Evolutionary conservation across 2,113 vertebrate species (phyloP), one percentile per base, ranked within the genome.

Genomic region (Thalassoma bifasciatum): DNA sequence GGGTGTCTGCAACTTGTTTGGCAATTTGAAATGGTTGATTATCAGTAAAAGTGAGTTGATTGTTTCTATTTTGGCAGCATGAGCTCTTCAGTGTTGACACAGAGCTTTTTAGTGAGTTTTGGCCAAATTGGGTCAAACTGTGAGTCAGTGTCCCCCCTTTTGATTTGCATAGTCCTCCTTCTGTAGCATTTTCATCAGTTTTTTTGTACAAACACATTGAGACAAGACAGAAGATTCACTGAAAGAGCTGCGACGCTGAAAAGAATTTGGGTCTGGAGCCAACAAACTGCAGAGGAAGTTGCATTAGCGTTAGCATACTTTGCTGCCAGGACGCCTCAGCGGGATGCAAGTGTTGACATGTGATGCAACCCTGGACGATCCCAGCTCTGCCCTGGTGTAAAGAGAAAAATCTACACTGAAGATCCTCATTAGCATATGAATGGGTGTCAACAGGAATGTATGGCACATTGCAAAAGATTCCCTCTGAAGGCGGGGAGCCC

Each of bases 371-470:
- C 68, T 49, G 79, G 75, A 88, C 50, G 58, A 91, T 89, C 84
- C 44, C 75, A 21, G 72, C 71, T 44, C 70, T 59, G 83, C 54
- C 30, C 13, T 34, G 61, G 69, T 57, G 75, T 74, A 81, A 85
- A 90, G 49, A 79, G 83, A 85, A 87, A 90, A 89, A 90, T 75
- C 81, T 59, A 79, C 82, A 82, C 14, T 22, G 82, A 89, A 77
- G 34, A 82, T 87, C 77, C 67, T 74, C 57, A 92, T 92, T 91
- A 83, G 10, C 91, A 92, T 89, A 72, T 87, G 86, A 92, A 92
- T 88, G 79, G 53, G 49, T 21, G 71, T 87, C 89, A 88, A 67
- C 77, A 66, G 85, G 84, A 83, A 91, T 86, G 89, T 81, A 86
- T 89, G 86, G 89, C 76, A 91, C 77, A 80, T 69, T 24, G 77